These are phyloP conservation scores for Dione juno DNA, from an alignment of 2,888 invertebrate genomes.

Conservation along the genomic window DNA sequence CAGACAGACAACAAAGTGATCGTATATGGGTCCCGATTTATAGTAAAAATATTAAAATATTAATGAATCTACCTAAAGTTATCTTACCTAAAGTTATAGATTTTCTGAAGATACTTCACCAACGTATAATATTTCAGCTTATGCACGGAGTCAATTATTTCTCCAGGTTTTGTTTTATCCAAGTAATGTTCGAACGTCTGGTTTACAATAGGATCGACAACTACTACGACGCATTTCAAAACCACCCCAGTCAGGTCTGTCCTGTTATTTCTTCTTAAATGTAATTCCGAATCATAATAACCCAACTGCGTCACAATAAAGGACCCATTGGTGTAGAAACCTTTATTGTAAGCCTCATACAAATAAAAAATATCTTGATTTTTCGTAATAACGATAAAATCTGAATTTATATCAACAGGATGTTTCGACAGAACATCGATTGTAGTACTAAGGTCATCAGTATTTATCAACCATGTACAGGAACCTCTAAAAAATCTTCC, in stretches of 20 bases:
- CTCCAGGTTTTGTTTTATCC: constrained; percentile 70
- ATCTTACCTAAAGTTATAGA: constrained; percentile 88
- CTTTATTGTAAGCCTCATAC: constrained; percentile 82
- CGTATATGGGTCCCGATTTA: no score
- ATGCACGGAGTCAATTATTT: constrained; percentile 84
- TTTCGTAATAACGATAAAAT: constrained; percentile 64
- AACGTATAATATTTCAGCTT: constrained; percentile 85
- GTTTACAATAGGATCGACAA: constrained; percentile 64
- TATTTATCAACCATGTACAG: constrained; percentile 68
- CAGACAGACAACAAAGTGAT: no score
- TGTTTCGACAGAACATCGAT: constrained; percentile 58
- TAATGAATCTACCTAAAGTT: no score
- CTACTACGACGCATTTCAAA: constrained; percentile 81
- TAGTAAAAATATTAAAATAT: constrained; percentile 40
- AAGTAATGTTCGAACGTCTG: constrained; percentile 80
- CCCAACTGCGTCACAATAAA: constrained; percentile 78
- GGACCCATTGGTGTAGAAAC: constrained; percentile 78
- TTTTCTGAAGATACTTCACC: constrained; percentile 82
- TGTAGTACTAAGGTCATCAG: constrained; percentile 55
- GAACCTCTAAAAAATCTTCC: constrained; percentile 54
- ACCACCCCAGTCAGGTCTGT: constrained; percentile 80
- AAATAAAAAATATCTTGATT: constrained; percentile 55
- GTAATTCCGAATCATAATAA: constrained; percentile 64
- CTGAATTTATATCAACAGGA: constrained; percentile 74
- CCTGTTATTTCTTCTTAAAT: constrained; percentile 65